These are phyloP conservation scores for Parascotia fuliginaria DNA, from an alignment of 2,888 invertebrate species.

Conservation along the genomic window DNA sequence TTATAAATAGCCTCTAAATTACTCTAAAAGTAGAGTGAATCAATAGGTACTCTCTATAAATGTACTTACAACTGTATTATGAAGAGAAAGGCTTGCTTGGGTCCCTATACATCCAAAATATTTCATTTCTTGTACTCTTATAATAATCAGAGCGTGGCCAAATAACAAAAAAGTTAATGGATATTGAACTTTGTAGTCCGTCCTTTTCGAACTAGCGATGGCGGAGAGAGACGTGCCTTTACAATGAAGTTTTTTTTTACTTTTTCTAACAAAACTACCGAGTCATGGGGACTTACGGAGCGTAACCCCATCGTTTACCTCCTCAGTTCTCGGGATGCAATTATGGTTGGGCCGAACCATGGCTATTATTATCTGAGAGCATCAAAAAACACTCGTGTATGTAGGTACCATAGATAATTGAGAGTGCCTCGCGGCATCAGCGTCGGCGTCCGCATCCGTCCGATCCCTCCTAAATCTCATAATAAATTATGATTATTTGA, in stretches of 20 bases:
- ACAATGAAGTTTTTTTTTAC: conserved; percentile 46
- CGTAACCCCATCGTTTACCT: conserved; percentile 76
- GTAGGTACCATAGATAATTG: conserved; percentile 54
- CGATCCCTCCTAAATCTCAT: conserved; percentile 6
- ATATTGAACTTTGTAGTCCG: conserved; percentile 55
- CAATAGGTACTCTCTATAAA: background rate
- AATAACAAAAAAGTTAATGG: conserved; percentile 71
- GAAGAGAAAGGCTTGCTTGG: conserved; percentile 30
- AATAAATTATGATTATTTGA: conserved; percentile 29
- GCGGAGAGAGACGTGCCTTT: conserved; percentile 48
- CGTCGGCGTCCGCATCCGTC: conserved; percentile 34
- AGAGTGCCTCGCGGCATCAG: conserved; percentile 38
- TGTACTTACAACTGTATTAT: conserved; percentile 12
- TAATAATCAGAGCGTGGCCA: conserved; percentile 53
- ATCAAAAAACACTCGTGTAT: conserved; percentile 54
- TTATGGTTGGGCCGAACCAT: conserved; percentile 61
- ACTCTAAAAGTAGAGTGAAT: too few species aligned
- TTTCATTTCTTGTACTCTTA: conserved; percentile 38
- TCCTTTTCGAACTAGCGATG: conserved; percentile 49
- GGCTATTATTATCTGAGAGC: conserved; percentile 56
- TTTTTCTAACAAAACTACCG: conserved; percentile 57
- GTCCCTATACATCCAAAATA: conserved; percentile 40
- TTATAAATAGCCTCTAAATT: too few species aligned
- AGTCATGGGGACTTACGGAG: conserved; percentile 71
- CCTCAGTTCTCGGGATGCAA: conserved; percentile 77